Evolutionary conservation across 2,888 invertebrate genomes (phyloP).

Genomic region (Plebejus anna): DNA sequence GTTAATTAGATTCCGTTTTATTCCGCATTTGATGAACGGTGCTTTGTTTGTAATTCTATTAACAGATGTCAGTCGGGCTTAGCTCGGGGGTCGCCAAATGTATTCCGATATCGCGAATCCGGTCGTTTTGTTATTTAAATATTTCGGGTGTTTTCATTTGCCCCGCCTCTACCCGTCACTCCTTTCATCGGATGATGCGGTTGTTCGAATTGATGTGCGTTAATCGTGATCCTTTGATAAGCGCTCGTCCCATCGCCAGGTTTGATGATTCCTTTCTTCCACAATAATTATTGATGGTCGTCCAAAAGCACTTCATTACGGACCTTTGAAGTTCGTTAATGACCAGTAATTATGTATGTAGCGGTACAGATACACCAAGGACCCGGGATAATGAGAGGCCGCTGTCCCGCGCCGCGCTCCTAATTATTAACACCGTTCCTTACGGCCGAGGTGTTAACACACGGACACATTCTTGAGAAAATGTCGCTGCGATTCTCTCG

Average conservation of each 20-base stretch:
- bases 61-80: constrained; percentile 22
- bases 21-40: constrained; percentile 20
- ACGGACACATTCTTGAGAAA: constrained; percentile 13
- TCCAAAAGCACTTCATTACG: background rate
- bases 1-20: constrained; percentile 33
- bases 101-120: background rate
- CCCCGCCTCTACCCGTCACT: background rate
- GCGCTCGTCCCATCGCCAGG: background rate
- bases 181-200: background rate
- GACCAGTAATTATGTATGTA: constrained; percentile 23
- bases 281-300: constrained; percentile 5
- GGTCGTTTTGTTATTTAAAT: background rate
- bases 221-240: background rate
- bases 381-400: constrained; percentile 38
- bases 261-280: background rate
- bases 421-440: constrained; percentile 40
- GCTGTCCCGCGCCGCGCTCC: constrained; percentile 43
- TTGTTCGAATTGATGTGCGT: background rate
- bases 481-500: background rate
- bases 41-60: constrained; percentile 27
- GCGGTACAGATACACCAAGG: constrained; percentile 32
- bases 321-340: constrained; percentile 15
- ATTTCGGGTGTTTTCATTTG: background rate
- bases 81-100: background rate
- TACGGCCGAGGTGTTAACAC: constrained; percentile 29